Percentiles rank a stretch among this genome's conserved stretches.
Conservation (phyloP, 2,888 invertebrate species). For the Dasysyrphus albostriatus region DNA sequence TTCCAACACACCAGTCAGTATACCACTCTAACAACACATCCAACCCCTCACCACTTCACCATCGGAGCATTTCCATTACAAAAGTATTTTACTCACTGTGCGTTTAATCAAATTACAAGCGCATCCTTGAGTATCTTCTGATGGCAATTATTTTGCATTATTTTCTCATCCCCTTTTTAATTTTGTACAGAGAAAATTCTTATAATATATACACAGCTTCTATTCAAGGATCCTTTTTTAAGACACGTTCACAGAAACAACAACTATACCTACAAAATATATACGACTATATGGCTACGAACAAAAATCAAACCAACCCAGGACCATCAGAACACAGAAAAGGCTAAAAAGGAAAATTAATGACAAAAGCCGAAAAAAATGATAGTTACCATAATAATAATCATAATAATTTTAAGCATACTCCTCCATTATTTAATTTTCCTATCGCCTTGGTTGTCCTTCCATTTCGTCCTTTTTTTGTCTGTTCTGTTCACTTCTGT, state of each 20-base stretch:
- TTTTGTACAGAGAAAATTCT: constrained; percentile 6
- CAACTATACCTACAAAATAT: constrained; percentile 1
- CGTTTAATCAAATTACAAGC: constrained; percentile 75
- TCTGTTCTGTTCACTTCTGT: constrained; percentile 8
- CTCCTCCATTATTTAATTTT: constrained; percentile 70
- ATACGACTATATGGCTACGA: not conserved
- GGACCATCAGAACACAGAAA: constrained; percentile 16
- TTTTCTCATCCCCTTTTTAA: constrained; percentile 59
- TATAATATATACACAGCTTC: constrained; percentile 22
- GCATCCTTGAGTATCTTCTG: constrained; percentile 74
- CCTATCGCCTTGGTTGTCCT: constrained; percentile 18
- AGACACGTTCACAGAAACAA: constrained; percentile 17
- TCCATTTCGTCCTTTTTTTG: constrained; percentile 24
- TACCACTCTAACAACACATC: not conserved
- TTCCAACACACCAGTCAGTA: constrained; percentile 4
- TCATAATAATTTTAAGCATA: constrained; percentile 74
- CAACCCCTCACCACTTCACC: not conserved
- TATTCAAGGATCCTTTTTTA: constrained; percentile 53
- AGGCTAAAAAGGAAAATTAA: constrained; percentile 61
- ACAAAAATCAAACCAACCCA: constrained; percentile 20
- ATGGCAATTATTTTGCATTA: constrained; percentile 74
- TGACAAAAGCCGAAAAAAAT: constrained; percentile 64
- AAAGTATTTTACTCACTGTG: constrained; percentile 66
- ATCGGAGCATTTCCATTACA: constrained; percentile 29
- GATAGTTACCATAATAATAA: constrained; percentile 75